Base-by-base conservation (phyloP, 2,113 vertebrate species). In the Grus americana region DNA sequence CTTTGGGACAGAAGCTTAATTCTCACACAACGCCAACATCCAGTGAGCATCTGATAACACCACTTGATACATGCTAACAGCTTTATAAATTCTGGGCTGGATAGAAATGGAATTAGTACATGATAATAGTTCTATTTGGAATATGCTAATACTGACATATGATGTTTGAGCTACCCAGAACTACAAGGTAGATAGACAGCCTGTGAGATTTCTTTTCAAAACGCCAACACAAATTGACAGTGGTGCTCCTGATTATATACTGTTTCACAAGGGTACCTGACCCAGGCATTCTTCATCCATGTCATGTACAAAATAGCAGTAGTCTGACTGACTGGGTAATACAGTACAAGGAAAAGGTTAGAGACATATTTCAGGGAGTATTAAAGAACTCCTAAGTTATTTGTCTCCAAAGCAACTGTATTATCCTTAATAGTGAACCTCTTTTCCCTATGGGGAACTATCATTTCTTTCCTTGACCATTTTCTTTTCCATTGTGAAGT, bases 161-260 rank as follows among this genome's bases (percentile, higher is more conserved):
- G 57, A 42, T 61, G 14, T 63, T 68, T 30, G 30, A 90, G 19
- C 11, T 75, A 50, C 11, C 27, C 18, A 57, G 61, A 87, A 22
- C 70, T 89, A 24, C 5, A 6, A 78, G 61, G 29, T 44, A 75
- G 20, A 62, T 6, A 89, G 29, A 24, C 24, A 87, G 54, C 23
- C 46, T 65, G 10, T 79, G 55, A 93, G 13, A 76, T 80, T 93
- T 95, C 18, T 50, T 82, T 90, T 93, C 67, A 93, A 86, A 92
- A 92, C 4, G 0, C 17, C 57, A 63, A 44, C 34, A 74, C 3
- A 74, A 73, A 92, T n/a, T 94, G 79, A 81, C 55, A 88, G 23
- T 40, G 42, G 9, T 36, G 16, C 11, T 92, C 12, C 52, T 86
- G 66, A 47, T 76, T 73, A 87, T 65, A 57, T 50, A 81, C 21